Evolutionary conservation across 2,888 invertebrate genomes (phyloP).

Genomic region (Seira sanloemensis): DNA sequence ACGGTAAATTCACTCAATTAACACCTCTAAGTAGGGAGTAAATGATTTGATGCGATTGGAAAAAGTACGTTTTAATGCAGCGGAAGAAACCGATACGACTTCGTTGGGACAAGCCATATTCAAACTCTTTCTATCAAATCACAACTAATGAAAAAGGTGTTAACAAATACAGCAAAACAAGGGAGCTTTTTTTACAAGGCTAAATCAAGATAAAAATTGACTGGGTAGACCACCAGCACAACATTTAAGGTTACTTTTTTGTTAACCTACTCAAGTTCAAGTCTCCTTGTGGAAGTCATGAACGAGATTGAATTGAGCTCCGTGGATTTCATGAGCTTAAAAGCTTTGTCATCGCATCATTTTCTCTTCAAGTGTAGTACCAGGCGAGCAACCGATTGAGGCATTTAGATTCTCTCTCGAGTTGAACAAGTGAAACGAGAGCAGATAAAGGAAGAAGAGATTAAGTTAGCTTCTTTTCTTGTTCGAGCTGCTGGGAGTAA

Average conservation of each 20-base stretch:
- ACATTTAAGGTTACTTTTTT: background rate
- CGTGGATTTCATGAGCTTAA: conserved; percentile 14
- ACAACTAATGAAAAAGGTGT: background rate
- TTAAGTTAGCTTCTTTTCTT: conserved; percentile 36
- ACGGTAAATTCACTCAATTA: conserved; percentile 23
- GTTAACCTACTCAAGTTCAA: background rate
- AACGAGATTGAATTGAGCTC: conserved; percentile 10
- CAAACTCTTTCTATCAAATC: conserved; percentile 19
- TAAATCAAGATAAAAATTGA: background rate
- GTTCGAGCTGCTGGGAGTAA: background rate
- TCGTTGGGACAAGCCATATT: background rate
- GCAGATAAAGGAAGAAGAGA: conserved; percentile 15
- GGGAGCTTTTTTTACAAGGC: background rate
- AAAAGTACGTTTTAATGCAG: background rate
- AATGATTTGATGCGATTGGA: background rate
- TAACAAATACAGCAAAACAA: background rate
- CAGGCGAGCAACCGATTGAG: background rate
- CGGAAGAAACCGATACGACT: too few species aligned
- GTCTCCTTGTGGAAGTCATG: conserved; percentile 6
- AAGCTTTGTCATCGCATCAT: background rate
- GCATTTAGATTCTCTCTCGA: background rate
- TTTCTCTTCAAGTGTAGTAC: background rate
- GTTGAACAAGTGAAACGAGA: background rate
- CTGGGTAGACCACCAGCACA: background rate
- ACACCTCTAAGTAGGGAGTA: background rate